Evolutionary conservation across 1,140 invertebrate genomes (phyloP).

Genomic region (Lordiphosa clarofinis): DNA sequence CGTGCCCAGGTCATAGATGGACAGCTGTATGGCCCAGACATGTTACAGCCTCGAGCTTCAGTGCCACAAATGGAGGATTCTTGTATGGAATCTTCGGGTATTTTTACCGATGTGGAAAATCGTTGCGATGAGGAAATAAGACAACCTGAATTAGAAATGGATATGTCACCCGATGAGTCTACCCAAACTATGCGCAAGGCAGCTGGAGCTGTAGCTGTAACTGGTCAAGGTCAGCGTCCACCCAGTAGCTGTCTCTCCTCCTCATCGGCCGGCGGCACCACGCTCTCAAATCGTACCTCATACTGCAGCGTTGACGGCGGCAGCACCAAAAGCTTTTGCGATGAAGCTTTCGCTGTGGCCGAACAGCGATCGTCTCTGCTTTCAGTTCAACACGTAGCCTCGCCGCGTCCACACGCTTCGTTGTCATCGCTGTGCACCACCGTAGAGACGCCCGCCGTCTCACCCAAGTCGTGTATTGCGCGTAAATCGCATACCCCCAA

Average conservation of each 20-base stretch:
- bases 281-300: constrained; percentile 77
- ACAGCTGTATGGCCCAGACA: constrained; percentile 87
- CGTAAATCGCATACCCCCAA: constrained; percentile 79
- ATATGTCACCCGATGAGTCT: constrained; percentile 82
- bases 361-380: constrained; percentile 34
- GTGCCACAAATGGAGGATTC: constrained; percentile 82
- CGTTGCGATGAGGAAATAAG: constrained; percentile 80
- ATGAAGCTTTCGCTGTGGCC: constrained; percentile 69
- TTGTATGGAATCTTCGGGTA: constrained; percentile 91
- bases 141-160: constrained; percentile 65
- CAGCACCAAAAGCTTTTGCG: constrained; percentile 68
- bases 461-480: constrained; percentile 36
- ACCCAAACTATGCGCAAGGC: constrained; percentile 78
- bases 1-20: constrained; percentile 90
- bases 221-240: constrained; percentile 47
- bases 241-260: constrained; percentile 58
- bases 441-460: constrained; percentile 51
- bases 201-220: neutral
- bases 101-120: constrained; percentile 91
- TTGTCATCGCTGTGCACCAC: constrained; percentile 61
- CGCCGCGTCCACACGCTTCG: constrained; percentile 70
- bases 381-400: constrained; percentile 59
- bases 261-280: constrained; percentile 61
- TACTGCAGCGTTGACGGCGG: constrained; percentile 76
- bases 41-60: constrained; percentile 76